Conservation (phyloP, 2,113 vertebrate species). For the Triplophysa rosa region DNA sequence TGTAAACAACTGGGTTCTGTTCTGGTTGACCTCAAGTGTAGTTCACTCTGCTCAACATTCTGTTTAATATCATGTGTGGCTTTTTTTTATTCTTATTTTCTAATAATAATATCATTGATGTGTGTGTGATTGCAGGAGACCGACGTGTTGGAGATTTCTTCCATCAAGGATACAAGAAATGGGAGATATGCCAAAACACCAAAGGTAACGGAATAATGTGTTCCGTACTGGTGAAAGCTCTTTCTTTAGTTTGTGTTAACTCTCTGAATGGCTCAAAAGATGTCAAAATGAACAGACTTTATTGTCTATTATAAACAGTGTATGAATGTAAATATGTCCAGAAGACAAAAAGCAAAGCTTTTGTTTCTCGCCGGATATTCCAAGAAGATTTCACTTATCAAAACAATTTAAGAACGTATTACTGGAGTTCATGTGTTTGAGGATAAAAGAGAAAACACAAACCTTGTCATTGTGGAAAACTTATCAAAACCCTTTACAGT, state of each 20-base stretch:
- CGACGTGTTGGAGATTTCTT: conserved; percentile 82
- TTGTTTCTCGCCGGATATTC: background rate
- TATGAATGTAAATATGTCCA: conserved; percentile 32
- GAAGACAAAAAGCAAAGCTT: conserved; percentile 34
- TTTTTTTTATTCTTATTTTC: background rate
- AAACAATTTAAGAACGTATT: background rate
- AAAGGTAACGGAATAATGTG: conserved; percentile 74
- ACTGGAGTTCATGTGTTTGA: background rate
- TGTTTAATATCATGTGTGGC: no score
- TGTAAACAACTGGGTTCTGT: no score
- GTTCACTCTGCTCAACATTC: no score
- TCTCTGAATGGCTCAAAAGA: background rate
- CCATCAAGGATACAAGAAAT: conserved; percentile 84
- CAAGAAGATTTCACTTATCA: conserved; percentile 20
- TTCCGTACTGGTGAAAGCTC: no score
- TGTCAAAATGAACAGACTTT: conserved; percentile 26
- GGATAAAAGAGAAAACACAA: no score
- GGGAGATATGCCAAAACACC: conserved; percentile 83
- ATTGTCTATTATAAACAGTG: conserved; percentile 14
- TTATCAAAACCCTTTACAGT: no score
- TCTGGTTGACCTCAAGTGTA: no score
- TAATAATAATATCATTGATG: background rate
- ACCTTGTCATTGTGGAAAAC: no score
- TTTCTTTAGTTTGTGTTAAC: background rate
- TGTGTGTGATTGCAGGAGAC: conserved; percentile 75